Evolutionary conservation across 2,888 invertebrate genomes (phyloP), one percentile per base, ranked within the genome.

Genomic region (Limnephilus auricula): DNA sequence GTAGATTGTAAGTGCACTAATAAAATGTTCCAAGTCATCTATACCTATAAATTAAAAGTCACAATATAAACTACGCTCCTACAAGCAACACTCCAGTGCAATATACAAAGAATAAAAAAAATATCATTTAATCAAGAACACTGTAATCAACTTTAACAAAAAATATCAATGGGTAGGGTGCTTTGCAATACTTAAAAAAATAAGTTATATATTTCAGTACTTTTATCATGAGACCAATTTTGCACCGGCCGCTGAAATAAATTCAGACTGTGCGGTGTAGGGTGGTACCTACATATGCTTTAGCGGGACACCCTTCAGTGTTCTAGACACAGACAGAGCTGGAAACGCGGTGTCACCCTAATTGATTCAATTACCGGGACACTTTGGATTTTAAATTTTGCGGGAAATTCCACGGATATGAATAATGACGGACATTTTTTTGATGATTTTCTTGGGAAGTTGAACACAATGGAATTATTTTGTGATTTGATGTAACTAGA

Each of bases 261-360:
- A n/a, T 84, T 32, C 25, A n/a, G 65, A 5, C 12, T 9, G 37
- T 10, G 40, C 40, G 10, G 12, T 37, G 83, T 37, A 40, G 34
- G 84, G n/a, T 37, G 84, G 12, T 18, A 84, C 2, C 40, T 34
- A 30, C 45, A 50, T 30, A 50, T 13, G 86, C 31, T 34, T 32
- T 50, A 30, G 86, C 65, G 86, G 45, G 50, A 86, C 85, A 31
- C 50, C 50, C 84, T 32, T 13, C 30, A 32, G 32, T 30, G 10
- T 25, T 25, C 25, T 65, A 32, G 32, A 32, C 31, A 86, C 45
- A 86, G 9, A 25, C 31, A 31, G 86, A 15, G 86, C 25, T 85
- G 45, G 40, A 30, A 86, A 65, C 86, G 86, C 50, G 25, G 32
- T 86, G 86, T 86, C 86, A 86, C 50, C 50, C 85, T 86, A 86